These are phyloP conservation scores for Channa maculata DNA, from an alignment of 2,113 vertebrate species.

Conservation along the genomic window DNA sequence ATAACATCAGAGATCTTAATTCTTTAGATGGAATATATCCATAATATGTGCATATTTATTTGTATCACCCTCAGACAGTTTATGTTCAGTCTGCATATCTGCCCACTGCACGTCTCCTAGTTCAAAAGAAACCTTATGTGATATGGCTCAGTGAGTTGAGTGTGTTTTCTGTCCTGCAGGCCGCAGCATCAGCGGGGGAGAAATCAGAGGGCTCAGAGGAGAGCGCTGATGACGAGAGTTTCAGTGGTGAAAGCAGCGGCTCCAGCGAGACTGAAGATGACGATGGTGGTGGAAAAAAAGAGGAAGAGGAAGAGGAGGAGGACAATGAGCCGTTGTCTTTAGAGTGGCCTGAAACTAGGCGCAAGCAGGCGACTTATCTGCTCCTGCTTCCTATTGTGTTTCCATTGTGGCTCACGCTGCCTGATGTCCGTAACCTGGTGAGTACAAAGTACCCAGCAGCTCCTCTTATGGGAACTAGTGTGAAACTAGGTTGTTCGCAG, in stretches of 20 bases:
- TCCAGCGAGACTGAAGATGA: constrained; percentile 18
- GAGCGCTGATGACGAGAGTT: constrained; percentile 13
- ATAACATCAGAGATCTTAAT: too few relatives aligned
- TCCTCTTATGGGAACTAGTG: too few relatives aligned
- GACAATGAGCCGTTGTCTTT: constrained; percentile 91
- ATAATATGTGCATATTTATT: too few relatives aligned
- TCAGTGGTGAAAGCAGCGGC: constrained; percentile 9
- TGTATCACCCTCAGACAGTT: too few relatives aligned
- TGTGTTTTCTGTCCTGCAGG: background rate
- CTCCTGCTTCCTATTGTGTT: constrained; percentile 92
- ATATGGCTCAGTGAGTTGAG: too few relatives aligned
- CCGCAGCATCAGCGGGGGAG: background rate
- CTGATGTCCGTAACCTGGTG: constrained; percentile 92
- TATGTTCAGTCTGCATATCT: too few relatives aligned
- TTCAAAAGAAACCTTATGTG: too few relatives aligned
- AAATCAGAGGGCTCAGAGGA: background rate
- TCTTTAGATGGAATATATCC: too few relatives aligned
- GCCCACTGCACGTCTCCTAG: too few relatives aligned
- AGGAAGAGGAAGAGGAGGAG: constrained; percentile 66
- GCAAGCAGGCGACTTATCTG: constrained; percentile 90
- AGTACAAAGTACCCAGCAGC: background rate
- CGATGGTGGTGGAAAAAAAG: constrained; percentile 7
- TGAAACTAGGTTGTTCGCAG: too few relatives aligned
- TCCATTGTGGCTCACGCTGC: constrained; percentile 92
- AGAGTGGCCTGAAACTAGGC: constrained; percentile 88